Evolutionary conservation across 2,888 invertebrate genomes (phyloP), one percentile per base, ranked within the genome.

Genomic region (Stenurella melanura): DNA sequence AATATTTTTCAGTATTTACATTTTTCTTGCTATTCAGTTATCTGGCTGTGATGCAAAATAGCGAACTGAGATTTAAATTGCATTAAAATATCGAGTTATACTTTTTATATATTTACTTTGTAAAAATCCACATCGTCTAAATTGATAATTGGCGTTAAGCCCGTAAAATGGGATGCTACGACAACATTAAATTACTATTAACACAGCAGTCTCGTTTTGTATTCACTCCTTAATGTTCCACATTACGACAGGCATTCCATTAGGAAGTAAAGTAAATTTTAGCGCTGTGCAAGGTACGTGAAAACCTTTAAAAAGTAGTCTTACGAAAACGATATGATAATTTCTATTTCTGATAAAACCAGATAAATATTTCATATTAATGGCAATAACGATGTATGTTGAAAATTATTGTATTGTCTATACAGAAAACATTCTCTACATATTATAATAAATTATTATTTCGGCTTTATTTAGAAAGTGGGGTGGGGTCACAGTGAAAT

Each of bases 131-230:
- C 38, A 38, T 38, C 38, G 18, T 38, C 63, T 19, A 64, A 64
- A 64, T 17, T 38, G 63, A 34, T 64, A 64, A 64, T 64, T 64
- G 63, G 63, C 34, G 30, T 64, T 64, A 38, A 30, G 34, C 17
- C 42, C 64, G 18, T 64, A 64, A 64, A 64, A 42, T 42, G 18
- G 42, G 21, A 18, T 18, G 42, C 38, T n/a, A 10, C 38, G 10
- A 42, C 38, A 64, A 42, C 64, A 64, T 64, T 50, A 64, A 64
- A 64, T 42, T 42, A 21, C 38, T 26, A 64, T 64, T 18, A 64
- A 38, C 42, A 19, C 42, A 61, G 64, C 19, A 42, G 18, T 18
- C 21, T 18, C 19, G 17, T 64, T 64, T 38, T 38, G 11, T 64
- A 42, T 64, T 42, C 64, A 42, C 10, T 64, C 18, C 34, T 12